Conservation (phyloP, 2,113 vertebrate genomes). For the Spilogale gracilis region DNA sequence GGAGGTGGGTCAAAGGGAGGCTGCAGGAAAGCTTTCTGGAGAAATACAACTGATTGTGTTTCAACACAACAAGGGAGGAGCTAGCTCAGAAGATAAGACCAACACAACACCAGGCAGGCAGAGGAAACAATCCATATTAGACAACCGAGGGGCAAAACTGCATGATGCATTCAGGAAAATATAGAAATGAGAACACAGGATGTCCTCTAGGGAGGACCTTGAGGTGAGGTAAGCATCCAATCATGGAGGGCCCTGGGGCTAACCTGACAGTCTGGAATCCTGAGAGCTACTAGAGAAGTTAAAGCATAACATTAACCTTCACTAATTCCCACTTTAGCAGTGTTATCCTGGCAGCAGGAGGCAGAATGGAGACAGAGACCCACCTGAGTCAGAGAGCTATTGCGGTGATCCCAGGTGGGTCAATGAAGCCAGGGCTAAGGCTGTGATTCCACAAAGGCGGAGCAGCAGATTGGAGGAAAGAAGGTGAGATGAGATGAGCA, state of each 20-base stretch:
- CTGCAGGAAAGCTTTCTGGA: not conserved
- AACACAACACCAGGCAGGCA: not conserved
- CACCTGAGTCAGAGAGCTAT: not conserved
- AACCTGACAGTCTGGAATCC: not conserved
- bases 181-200: not conserved
- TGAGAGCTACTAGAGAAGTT: not conserved
- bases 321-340: not conserved
- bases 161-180: not conserved
- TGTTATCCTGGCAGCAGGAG: not conserved
- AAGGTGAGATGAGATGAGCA: not conserved
- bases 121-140: not conserved
- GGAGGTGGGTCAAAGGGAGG: not conserved
- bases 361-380: not conserved
- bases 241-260: not conserved
- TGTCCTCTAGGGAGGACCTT: not conserved
- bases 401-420: not conserved
- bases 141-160: not conserved
- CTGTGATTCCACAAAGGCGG: not conserved
- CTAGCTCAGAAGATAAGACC: not conserved
- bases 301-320: not conserved
- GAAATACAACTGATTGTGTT: not conserved
- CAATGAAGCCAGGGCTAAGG: not conserved
- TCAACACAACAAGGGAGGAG: not conserved
- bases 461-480: not conserved
- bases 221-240: not conserved